Percentiles rank a stretch among this genome's conserved stretches.
phyloP scores from a whole-genome alignment of 2,797 vertebrate genomes.

The Brachyrhaphis roseni region DNA sequence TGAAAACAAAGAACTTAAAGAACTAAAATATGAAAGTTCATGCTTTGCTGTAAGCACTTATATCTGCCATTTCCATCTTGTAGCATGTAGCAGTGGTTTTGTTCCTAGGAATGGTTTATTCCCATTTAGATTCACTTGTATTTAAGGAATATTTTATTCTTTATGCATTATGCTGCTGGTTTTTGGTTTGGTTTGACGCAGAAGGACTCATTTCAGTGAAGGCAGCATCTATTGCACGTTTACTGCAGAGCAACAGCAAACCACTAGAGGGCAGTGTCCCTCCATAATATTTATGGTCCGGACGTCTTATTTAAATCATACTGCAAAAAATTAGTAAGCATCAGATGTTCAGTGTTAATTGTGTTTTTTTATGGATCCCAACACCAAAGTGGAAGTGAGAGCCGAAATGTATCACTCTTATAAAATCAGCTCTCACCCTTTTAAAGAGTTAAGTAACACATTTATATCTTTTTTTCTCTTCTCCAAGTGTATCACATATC shows the following conservation, averaged over 20 bases:
- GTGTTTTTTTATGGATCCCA: not conserved
- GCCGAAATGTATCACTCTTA: not conserved
- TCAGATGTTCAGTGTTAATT: not conserved
- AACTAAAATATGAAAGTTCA: too few species aligned
- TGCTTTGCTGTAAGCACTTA: too few species aligned
- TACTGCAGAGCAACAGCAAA: not conserved
- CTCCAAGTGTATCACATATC: not conserved
- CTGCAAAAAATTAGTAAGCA: too few species aligned
- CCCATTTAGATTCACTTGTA: not conserved
- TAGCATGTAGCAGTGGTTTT: too few species aligned
- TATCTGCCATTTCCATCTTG: too few species aligned
- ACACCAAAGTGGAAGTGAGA: not conserved
- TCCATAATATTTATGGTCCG: not conserved
- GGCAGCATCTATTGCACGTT: not conserved
- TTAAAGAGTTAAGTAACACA: not conserved
- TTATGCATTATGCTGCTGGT: too few species aligned
- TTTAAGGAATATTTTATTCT: not conserved
- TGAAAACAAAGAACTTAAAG: too few species aligned
- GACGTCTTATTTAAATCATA: not conserved
- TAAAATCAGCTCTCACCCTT: not conserved
- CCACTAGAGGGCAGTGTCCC: slow-evolving; percentile 28
- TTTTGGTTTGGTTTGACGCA: too few species aligned
- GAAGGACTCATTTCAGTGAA: not conserved
- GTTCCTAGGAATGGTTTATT: too few species aligned
- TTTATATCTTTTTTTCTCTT: not conserved